phyloP scores from a whole-genome alignment of 2,797 vertebrate species.

The Megaceryle alcyon region DNA sequence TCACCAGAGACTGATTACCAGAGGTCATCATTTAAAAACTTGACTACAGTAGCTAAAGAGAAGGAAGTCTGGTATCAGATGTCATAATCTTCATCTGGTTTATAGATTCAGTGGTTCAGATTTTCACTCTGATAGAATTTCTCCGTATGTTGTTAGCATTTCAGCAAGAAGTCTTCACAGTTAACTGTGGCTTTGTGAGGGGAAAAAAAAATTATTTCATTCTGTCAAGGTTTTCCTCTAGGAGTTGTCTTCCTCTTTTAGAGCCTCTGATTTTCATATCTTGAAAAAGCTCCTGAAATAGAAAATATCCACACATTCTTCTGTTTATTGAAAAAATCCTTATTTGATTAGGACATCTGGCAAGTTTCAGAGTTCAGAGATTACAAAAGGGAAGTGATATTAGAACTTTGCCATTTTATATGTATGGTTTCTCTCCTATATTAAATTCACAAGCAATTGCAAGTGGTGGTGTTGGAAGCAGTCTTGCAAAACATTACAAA shows the following conservation, averaged over 20 bases:
- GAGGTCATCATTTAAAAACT: constrained; percentile 40
- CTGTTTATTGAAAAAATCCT: neutral
- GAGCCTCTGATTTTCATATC: neutral
- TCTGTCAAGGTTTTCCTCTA: neutral
- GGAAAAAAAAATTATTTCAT: neutral
- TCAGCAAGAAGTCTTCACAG: neutral
- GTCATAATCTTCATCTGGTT: neutral
- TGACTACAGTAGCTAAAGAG: constrained; percentile 29
- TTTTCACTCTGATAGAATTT: neutral
- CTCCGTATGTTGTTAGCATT: neutral
- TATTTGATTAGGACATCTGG: neutral
- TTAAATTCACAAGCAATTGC: neutral
- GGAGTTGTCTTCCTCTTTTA: neutral
- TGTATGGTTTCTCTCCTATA: neutral
- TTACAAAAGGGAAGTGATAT: neutral
- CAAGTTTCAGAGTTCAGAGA: neutral
- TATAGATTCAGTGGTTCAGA: neutral
- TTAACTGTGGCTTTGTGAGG: neutral
- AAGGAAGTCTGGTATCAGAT: constrained; percentile 20
- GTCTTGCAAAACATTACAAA: neutral
- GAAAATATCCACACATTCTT: neutral
- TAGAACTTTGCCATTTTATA: neutral
- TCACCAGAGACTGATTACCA: constrained; percentile 31
- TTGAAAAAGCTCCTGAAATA: neutral
- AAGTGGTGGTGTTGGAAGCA: neutral